Percentiles rank a stretch among this genome's conserved stretches.
These are phyloP conservation scores for Digitonthophagus gazella DNA, from an alignment of 2,888 invertebrate species.

Conservation along the genomic window DNA sequence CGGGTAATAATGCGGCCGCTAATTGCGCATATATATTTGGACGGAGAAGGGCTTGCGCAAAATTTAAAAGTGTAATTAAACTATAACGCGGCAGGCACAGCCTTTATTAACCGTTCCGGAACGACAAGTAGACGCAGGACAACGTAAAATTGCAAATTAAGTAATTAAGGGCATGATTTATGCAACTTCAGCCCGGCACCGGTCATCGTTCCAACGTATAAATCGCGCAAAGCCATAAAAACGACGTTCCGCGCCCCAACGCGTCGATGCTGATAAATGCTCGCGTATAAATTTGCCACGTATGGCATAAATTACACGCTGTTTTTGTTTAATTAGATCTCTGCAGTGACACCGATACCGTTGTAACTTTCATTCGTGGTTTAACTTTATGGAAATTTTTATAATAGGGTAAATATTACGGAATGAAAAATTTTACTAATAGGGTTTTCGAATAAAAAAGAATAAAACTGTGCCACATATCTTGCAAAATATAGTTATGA, in stretches of 20 bases:
- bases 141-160: constrained; percentile 25
- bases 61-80: constrained; percentile 27
- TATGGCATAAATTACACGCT: constrained; percentile 1
- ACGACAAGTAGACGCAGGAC: constrained; percentile 5
- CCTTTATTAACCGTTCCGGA: constrained; percentile 21
- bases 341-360: constrained; percentile 2
- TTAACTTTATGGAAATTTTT: no score
- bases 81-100: constrained; percentile 21
- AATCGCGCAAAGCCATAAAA: background rate
- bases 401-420: no score
- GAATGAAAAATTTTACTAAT: no score
- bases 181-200: constrained; percentile 8
- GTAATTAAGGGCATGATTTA: constrained; percentile 26
- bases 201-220: constrained; percentile 1
- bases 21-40: constrained; percentile 23
- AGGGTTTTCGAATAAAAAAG: no score
- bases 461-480: no score
- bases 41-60: constrained; percentile 5
- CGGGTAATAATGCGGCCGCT: constrained; percentile 11
- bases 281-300: constrained; percentile 9
- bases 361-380: background rate
- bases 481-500: background rate
- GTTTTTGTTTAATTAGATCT: constrained; percentile 8
- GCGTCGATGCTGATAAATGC: background rate
- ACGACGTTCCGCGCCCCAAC: background rate